Evolutionary conservation across 2,888 invertebrate genomes (phyloP).

Genomic region (Litoditis marina): DNA sequence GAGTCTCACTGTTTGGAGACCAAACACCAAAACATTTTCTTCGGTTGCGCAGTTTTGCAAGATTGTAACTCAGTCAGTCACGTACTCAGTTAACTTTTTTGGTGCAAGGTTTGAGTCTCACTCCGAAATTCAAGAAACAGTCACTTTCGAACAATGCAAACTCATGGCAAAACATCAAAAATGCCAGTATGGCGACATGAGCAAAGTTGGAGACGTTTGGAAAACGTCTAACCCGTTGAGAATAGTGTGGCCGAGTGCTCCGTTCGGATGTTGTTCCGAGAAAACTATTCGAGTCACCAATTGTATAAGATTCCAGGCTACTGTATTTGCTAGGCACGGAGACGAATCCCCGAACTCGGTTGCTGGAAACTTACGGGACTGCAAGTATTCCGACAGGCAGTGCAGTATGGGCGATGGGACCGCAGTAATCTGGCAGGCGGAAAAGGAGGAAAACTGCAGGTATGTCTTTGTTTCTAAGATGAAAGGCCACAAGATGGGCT

Average conservation of each 20-base stretch:
- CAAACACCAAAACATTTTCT: neutral
- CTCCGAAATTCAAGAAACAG: neutral
- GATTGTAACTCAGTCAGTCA: neutral
- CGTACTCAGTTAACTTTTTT: neutral
- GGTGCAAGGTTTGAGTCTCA: neutral
- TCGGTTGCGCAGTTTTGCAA: neutral
- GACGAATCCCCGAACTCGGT: neutral
- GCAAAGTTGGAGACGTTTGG: neutral
- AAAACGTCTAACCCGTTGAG: neutral
- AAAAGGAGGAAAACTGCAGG: neutral
- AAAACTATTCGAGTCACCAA: neutral
- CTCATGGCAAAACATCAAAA: neutral
- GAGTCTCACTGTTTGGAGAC: neutral
- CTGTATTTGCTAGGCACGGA: neutral
- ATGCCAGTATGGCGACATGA: neutral
- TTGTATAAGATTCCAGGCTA: neutral
- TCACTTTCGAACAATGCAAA: neutral
- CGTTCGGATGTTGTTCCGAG: neutral
- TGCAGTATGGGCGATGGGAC: neutral
- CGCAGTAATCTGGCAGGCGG: neutral
- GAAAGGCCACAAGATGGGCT: neutral
- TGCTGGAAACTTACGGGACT: neutral
- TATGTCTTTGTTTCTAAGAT: neutral
- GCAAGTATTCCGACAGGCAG: neutral
- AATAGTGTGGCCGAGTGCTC: neutral